These are phyloP conservation scores for Zele albiditarsus DNA, from an alignment of 2,888 invertebrate genomes.

Conservation along the genomic window DNA sequence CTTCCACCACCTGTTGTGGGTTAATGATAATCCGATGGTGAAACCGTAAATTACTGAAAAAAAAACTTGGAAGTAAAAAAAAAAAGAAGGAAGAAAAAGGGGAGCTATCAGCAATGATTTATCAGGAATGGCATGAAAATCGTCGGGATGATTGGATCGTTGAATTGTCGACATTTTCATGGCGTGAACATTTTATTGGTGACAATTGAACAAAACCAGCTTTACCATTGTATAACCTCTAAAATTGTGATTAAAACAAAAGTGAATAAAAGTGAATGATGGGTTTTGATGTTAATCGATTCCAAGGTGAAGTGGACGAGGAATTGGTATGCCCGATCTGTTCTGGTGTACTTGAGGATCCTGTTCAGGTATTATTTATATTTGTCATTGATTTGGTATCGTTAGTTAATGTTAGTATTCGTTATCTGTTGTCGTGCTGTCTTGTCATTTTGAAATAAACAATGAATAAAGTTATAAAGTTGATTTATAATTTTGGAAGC, in stretches of 20 bases:
- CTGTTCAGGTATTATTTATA: constrained; percentile 84
- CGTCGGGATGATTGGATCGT: not conserved
- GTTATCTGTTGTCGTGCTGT: not conserved
- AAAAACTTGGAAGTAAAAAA: not conserved
- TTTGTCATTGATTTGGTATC: constrained; percentile 5
- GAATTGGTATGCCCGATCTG: constrained; percentile 97
- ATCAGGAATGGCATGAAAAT: constrained; percentile 1
- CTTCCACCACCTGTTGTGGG: not conserved
- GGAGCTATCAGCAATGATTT: not conserved
- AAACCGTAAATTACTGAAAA: not conserved
- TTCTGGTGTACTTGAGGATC: constrained; percentile 95
- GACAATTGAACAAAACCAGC: not conserved
- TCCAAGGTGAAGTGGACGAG: constrained; percentile 97
- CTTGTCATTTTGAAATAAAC: not conserved
- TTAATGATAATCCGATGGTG: not conserved
- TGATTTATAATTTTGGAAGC: constrained; percentile 35
- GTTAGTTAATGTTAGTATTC: not conserved
- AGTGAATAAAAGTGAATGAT: constrained; percentile 73
- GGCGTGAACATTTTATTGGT: not conserved
- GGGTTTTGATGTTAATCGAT: constrained; percentile 96
- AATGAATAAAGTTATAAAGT: not conserved
- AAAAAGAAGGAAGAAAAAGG: not conserved
- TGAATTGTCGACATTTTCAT: not conserved
- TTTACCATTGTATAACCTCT: not conserved
- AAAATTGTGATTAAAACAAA: not conserved